These are phyloP conservation scores for Parasteatoda lunata DNA, from an alignment of 2,888 invertebrate genomes.

Conservation along the genomic window DNA sequence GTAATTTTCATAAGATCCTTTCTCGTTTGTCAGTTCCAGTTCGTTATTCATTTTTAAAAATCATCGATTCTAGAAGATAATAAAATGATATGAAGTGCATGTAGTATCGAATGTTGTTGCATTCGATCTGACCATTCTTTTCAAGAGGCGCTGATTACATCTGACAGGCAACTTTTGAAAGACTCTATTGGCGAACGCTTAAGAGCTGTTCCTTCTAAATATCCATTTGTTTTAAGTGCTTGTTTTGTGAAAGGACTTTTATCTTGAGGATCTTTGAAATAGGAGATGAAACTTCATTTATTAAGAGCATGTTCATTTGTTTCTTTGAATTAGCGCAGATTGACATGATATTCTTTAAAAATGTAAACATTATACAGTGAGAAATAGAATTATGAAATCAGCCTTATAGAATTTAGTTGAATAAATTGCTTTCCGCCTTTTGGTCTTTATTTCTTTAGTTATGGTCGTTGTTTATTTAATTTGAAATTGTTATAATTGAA, in stretches of 20 bases:
- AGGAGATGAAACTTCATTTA: background rate
- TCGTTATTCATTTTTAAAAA: slow-evolving; percentile 44
- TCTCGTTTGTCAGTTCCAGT: slow-evolving; percentile 32
- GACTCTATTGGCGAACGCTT: slow-evolving; percentile 34
- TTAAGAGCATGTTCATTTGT: no score
- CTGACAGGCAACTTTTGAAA: slow-evolving; percentile 38
- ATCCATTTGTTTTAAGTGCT: slow-evolving; percentile 50
- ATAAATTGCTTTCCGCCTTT: no score
- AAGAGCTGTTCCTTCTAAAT: slow-evolving; percentile 5
- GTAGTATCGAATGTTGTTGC: slow-evolving; percentile 9
- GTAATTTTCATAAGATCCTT: slow-evolving; percentile 53
- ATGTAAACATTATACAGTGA: no score
- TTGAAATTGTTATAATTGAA: no score
- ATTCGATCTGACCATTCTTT: slow-evolving; percentile 13
- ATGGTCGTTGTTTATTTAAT: no score
- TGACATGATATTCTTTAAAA: no score
- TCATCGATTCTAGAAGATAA: slow-evolving; percentile 20
- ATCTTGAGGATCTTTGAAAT: background rate
- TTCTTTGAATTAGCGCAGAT: no score
- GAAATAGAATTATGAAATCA: no score
- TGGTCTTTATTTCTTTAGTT: no score
- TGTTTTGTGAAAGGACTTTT: slow-evolving; percentile 14
- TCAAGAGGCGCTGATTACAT: slow-evolving; percentile 27
- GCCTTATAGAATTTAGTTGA: no score
- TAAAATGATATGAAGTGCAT: background rate